Percentiles rank a stretch among this genome's conserved stretches.
Evolutionary conservation across 2,113 vertebrate species (phyloP).

Genomic region (Xyliphius kryptos): DNA sequence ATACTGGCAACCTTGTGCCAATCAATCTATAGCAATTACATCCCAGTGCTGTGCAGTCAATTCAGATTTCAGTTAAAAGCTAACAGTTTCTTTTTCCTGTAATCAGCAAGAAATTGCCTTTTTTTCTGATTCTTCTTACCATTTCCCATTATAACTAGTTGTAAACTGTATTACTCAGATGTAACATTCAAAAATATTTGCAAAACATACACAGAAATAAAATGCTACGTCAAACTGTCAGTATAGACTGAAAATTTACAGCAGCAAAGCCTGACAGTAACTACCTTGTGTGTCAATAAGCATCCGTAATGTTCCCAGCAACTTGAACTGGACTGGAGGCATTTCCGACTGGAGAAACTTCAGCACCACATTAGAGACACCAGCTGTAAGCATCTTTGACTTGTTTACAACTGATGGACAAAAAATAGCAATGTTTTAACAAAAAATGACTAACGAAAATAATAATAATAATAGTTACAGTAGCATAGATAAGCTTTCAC

Average conservation of each 20-base stretch:
- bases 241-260: no score
- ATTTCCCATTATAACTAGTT: no score
- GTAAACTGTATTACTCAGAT: no score
- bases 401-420: slow-evolving; percentile 88
- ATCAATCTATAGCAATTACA: slow-evolving; percentile 28
- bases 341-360: slow-evolving; percentile 96
- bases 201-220: no score
- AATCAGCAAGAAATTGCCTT: no score
- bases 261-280: no score
- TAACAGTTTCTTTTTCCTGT: neutral
- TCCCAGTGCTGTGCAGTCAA: slow-evolving; percentile 5
- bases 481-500: no score
- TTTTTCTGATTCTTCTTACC: no score
- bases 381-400: slow-evolving; percentile 92
- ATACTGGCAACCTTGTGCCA: slow-evolving; percentile 5
- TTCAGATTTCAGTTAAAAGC: slow-evolving; percentile 13
- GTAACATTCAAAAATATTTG: no score
- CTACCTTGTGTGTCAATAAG: slow-evolving; percentile 96
- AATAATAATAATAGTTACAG: no score
- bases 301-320: slow-evolving; percentile 95
- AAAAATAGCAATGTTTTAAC: slow-evolving; percentile 1
- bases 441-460: neutral
- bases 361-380: slow-evolving; percentile 86
- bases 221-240: no score
- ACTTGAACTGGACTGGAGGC: slow-evolving; percentile 97